Conservation (phyloP, 2,113 vertebrate genomes). For the Lagopus muta region DNA sequence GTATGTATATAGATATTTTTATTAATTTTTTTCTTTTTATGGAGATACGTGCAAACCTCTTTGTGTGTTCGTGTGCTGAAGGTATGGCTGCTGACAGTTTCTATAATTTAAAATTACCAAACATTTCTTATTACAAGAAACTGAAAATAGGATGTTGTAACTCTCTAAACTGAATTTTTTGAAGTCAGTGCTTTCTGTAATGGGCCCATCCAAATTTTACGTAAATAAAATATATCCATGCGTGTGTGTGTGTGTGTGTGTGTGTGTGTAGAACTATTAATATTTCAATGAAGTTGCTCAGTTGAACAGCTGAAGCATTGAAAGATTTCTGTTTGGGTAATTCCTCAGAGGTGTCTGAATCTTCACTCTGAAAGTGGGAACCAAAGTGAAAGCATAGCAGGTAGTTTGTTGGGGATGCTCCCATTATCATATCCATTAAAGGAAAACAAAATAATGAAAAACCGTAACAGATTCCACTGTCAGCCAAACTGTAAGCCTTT, state of each 20-base stretch:
- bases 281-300: background rate
- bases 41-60: background rate
- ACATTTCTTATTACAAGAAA: background rate
- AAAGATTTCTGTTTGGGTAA: background rate
- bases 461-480: background rate
- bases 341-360: background rate
- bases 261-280: too few relatives aligned
- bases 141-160: background rate
- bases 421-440: background rate
- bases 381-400: background rate
- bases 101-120: background rate
- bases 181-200: background rate
- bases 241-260: too few relatives aligned
- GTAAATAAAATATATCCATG: background rate
- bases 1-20: background rate
- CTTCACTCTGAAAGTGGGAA: background rate
- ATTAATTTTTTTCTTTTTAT: accelerated
- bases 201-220: background rate
- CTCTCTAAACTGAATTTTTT: background rate
- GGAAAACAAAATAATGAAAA: background rate
- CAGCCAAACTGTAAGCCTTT: background rate
- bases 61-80: background rate
- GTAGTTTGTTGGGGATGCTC: background rate
- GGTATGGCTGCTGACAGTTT: background rate
- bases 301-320: background rate